Evolutionary conservation across 2,888 invertebrate species (phyloP), one percentile per base, ranked within the genome.

Genomic region (Chrysopilus asiliformis): DNA sequence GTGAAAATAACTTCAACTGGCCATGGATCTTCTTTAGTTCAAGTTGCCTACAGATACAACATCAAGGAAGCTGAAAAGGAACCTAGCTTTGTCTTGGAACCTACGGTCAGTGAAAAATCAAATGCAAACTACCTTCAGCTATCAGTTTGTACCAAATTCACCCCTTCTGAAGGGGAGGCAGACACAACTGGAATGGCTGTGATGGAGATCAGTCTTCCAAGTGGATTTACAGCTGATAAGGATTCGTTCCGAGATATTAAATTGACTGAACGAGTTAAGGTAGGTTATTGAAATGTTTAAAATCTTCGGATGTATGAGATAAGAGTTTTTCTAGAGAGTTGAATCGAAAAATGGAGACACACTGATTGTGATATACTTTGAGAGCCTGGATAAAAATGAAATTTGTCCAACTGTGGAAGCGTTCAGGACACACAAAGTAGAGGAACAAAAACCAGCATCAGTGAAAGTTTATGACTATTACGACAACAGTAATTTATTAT

Each of bases 391-490:
- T 1, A 49, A 52, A 4, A 53, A 52, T 1, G 80, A 84, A 60
- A 74, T 79, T 38, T 93, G 91, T 55, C 76, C 87, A 17, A 85
- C 89, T 4, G 73, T 93, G 26, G 79, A 80, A 6, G 86, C 86
- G 6, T 79, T 79, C 49, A 73, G 84, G 48, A 81, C 81, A 0
- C 78, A 85, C 55, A 81, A 83, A 53, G 83, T 89, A 9, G 85
- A 86, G 4, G 73, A 81, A 34, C 87, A 90, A 50, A 83, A 84
- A 41, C 82, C 90, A 7, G 87, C 83, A 17, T 75, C 83, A 47
- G 85, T 91, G 43, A 73, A 78, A 28, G 72, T 94, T 28, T 81
- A 79, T 47, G 94, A 95, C 57, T 86, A 94, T 50, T 94, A 91
- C 51, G 90, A 94, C 58, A 83, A 81, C 43, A 81, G 86, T 86